Conservation (phyloP, 2,797 vertebrate genomes). For the Lepilemur septentrionalis region DNA sequence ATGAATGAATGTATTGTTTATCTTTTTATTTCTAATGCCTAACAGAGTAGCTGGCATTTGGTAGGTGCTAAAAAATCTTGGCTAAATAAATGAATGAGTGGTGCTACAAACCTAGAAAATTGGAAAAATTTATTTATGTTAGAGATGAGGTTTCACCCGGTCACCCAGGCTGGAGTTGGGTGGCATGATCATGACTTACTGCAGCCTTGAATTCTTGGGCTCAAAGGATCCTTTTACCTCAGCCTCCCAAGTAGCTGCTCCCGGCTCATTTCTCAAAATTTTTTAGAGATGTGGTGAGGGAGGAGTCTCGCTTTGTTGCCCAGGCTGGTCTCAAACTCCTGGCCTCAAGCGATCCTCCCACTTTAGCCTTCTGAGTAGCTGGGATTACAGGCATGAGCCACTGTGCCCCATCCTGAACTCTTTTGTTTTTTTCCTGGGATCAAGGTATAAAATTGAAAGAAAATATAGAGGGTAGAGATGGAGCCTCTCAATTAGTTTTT, state of each 20-base stretch:
- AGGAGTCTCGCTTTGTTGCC: not conserved
- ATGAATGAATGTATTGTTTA: not conserved
- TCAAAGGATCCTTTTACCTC: not conserved
- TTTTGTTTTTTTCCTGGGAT: not conserved
- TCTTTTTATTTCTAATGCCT: not conserved
- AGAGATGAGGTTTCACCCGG: not conserved
- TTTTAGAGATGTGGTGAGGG: not conserved
- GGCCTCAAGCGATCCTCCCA: not conserved
- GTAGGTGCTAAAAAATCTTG: not conserved
- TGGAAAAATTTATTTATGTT: not conserved
- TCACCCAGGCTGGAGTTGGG: not conserved
- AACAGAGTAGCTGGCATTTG: not conserved
- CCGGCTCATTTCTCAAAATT: not conserved
- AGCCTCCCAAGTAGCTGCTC: not conserved
- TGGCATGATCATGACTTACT: not conserved
- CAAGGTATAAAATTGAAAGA: not conserved
- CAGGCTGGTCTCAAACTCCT: not conserved
- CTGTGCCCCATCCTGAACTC: not conserved
- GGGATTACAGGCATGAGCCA: not conserved
- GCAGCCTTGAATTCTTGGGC: not conserved
- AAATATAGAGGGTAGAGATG: not conserved
- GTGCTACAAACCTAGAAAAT: not conserved
- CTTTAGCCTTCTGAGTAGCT: not conserved
- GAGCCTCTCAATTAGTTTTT: not conserved
- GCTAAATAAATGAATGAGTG: not conserved